Percentiles rank a stretch among this genome's conserved stretches.
phyloP scores from a whole-genome alignment of 2,888 invertebrate species.

The Apodemia mormo region DNA sequence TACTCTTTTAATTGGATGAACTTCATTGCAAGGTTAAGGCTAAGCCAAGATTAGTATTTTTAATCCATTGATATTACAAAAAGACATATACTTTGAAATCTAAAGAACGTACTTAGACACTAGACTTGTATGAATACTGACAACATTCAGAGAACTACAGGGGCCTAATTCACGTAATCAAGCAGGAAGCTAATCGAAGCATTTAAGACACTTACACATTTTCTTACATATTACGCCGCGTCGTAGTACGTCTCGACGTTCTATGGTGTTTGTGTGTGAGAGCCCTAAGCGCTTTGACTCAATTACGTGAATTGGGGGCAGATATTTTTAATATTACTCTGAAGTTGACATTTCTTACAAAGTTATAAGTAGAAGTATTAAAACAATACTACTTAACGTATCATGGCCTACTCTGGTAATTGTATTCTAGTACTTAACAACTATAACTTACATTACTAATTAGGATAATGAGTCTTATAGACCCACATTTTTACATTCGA shows the following conservation, averaged over 20 bases:
- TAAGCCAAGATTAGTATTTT: slow-evolving; percentile 10
- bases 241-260: no score
- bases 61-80: background rate
- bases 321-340: background rate
- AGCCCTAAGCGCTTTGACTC: no score
- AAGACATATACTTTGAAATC: background rate
- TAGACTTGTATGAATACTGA: background rate
- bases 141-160: background rate
- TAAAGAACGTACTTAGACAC: slow-evolving; percentile 14
- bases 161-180: no score
- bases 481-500: no score
- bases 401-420: background rate
- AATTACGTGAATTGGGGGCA: no score
- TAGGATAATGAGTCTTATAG: background rate
- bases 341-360: background rate
- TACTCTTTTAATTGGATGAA: background rate
- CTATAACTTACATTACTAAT: background rate
- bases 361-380: background rate
- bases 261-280: no score
- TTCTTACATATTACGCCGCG: no score
- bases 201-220: no score
- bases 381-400: background rate
- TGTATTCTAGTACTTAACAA: background rate
- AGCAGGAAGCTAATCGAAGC: no score
- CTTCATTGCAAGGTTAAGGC: slow-evolving; percentile 7